phyloP scores from a whole-genome alignment of 2,113 vertebrate genomes.

The Microtus montanus region DNA sequence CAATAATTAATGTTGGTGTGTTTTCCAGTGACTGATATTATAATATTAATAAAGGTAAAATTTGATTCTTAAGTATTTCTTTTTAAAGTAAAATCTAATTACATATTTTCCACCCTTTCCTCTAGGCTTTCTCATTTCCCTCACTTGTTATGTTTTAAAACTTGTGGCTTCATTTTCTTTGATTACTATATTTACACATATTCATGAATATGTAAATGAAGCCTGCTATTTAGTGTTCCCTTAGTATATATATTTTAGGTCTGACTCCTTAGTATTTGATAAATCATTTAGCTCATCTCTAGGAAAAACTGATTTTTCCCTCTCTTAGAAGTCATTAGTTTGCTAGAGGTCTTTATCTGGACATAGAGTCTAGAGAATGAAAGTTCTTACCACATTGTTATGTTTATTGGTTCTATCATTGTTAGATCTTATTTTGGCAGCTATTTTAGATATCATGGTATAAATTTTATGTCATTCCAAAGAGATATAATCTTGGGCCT shows the following conservation, averaged over 20 bases:
- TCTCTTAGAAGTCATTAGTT: neutral
- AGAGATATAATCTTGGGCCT: too few species aligned
- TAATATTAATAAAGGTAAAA: neutral
- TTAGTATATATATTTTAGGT: neutral
- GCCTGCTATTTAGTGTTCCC: neutral
- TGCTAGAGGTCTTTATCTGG: neutral
- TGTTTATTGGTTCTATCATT: neutral
- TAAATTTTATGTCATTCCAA: neutral
- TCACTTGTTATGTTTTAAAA: neutral
- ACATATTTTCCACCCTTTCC: neutral
- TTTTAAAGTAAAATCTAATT: neutral
- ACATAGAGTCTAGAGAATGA: neutral
- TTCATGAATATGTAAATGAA: neutral
- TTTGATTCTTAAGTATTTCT: neutral
- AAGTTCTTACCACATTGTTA: neutral
- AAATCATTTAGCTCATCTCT: neutral
- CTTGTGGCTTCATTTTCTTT: neutral
- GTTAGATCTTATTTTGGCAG: neutral
- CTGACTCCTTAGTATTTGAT: neutral
- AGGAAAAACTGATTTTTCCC: too few species aligned
- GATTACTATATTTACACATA: neutral
- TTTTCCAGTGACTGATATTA: neutral
- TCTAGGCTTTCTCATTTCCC: neutral
- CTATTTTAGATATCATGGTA: neutral
- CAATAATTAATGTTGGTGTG: neutral